Conservation (phyloP, 2,113 vertebrate genomes). For the Chrysemys picta region DNA sequence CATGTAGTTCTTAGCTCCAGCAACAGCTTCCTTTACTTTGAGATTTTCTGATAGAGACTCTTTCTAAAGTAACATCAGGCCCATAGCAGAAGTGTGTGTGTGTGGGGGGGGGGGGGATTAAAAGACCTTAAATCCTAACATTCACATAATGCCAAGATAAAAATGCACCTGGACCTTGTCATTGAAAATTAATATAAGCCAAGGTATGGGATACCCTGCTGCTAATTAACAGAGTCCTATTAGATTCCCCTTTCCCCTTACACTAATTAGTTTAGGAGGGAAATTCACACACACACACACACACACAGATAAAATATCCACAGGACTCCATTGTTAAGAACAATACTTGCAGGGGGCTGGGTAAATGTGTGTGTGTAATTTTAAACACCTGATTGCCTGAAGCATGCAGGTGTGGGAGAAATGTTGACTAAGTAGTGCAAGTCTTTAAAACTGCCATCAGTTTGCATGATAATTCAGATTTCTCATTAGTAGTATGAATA, state of each 20-base stretch:
- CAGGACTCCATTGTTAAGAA: constrained; percentile 63
- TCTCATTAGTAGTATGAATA: constrained; percentile 70
- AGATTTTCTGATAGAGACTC: neutral
- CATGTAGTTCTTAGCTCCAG: constrained; percentile 9
- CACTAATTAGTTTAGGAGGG: constrained; percentile 40
- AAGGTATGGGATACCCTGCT: constrained; percentile 37
- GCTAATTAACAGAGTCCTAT: constrained; percentile 59
- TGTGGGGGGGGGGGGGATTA: neutral
- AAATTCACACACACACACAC: neutral
- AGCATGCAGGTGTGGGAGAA: constrained; percentile 78
- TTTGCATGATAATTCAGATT: constrained; percentile 70
- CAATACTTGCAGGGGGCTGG: constrained; percentile 16
- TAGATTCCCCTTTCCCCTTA: constrained; percentile 41
- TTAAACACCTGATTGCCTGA: constrained; percentile 78
- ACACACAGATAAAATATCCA: constrained; percentile 64
- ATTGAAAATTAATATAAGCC: constrained; percentile 61
- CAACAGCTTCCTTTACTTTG: constrained; percentile 22
- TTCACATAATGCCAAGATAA: neutral
- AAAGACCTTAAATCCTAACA: neutral
- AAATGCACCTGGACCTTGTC: constrained; percentile 64
- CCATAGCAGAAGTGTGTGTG: neutral
- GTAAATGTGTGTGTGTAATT: constrained; percentile 43
- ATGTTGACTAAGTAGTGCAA: constrained; percentile 51
- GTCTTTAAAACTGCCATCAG: constrained; percentile 60
- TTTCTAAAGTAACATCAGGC: constrained; percentile 12